Conservation (phyloP, 2,797 vertebrate species). For the Pangasius krempfi region DNA sequence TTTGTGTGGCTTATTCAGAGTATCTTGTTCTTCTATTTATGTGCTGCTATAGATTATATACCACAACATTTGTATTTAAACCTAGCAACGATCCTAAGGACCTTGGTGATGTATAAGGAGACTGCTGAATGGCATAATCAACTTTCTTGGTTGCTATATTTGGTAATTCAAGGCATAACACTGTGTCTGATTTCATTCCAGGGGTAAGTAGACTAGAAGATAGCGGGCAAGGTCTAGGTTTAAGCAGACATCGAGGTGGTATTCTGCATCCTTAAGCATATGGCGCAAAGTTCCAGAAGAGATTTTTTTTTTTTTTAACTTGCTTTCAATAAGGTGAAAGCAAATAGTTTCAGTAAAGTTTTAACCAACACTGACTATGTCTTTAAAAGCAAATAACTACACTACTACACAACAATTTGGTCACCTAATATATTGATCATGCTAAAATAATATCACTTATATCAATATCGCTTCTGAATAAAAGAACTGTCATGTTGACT, state of each 20-base stretch:
- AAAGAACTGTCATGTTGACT: not conserved
- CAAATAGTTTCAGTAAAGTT: too few relatives aligned
- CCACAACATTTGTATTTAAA: conserved; percentile 2
- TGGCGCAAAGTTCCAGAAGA: not conserved
- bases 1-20: not conserved
- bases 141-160: conserved; percentile 5
- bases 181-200: not conserved
- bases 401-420: not conserved
- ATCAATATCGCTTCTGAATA: not conserved
- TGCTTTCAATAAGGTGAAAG: too few relatives aligned
- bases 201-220: not conserved
- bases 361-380: not conserved
- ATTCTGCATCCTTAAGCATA: not conserved
- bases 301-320: too few relatives aligned
- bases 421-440: not conserved
- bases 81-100: conserved; percentile 4
- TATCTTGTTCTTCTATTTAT: not conserved
- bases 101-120: conserved; percentile 23
- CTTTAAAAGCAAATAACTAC: not conserved
- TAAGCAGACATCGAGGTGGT: not conserved
- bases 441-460: not conserved
- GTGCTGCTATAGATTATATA: conserved; percentile 24
- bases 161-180: conserved; percentile 7
- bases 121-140: conserved; percentile 5
- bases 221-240: not conserved